Conservation (phyloP, 1,140 invertebrate genomes). For the Brachionus plicatilis region DNA sequence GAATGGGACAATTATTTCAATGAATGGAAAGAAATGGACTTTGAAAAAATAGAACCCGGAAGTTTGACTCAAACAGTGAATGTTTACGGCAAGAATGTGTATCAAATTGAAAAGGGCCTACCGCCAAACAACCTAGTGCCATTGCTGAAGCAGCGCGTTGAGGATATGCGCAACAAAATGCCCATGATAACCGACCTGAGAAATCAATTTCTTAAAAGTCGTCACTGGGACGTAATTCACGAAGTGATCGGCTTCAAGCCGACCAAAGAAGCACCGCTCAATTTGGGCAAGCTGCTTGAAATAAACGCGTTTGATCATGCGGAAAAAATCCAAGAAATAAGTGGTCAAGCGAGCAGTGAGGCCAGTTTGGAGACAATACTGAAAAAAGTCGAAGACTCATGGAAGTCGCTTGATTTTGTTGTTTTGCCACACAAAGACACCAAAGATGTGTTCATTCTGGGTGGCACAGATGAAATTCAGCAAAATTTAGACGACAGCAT, state of each 20-base stretch:
- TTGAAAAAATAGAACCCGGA: constrained; percentile 66
- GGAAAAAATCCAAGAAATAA: constrained; percentile 72
- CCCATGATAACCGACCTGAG: constrained; percentile 55
- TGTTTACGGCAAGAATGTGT: constrained; percentile 67
- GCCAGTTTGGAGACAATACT: constrained; percentile 70
- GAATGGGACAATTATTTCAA: constrained; percentile 64
- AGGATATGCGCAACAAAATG: constrained; percentile 55
- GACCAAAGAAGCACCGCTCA: constrained; percentile 50
- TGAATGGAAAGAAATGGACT: constrained; percentile 64
- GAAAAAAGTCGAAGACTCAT: constrained; percentile 59
- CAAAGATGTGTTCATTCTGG: constrained; percentile 74
- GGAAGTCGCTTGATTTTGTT: constrained; percentile 55
- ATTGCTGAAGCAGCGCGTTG: constrained; percentile 53
- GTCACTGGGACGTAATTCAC: constrained; percentile 56
- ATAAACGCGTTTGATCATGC: constrained; percentile 65
- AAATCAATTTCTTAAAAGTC: constrained; percentile 51
- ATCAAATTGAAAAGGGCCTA: constrained; percentile 68
- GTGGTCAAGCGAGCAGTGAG: constrained; percentile 75
- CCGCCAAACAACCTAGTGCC: constrained; percentile 55
- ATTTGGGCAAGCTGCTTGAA: constrained; percentile 52
- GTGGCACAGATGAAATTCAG: constrained; percentile 75
- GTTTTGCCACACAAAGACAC: constrained; percentile 57
- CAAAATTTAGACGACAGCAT: constrained; percentile 73
- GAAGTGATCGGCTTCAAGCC: constrained; percentile 48
- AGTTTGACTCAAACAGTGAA: constrained; percentile 65